Percentiles rank a stretch among this genome's conserved stretches.
phyloP scores from a whole-genome alignment of 2,888 invertebrate species.

The Sphaerophoria taeniata region DNA sequence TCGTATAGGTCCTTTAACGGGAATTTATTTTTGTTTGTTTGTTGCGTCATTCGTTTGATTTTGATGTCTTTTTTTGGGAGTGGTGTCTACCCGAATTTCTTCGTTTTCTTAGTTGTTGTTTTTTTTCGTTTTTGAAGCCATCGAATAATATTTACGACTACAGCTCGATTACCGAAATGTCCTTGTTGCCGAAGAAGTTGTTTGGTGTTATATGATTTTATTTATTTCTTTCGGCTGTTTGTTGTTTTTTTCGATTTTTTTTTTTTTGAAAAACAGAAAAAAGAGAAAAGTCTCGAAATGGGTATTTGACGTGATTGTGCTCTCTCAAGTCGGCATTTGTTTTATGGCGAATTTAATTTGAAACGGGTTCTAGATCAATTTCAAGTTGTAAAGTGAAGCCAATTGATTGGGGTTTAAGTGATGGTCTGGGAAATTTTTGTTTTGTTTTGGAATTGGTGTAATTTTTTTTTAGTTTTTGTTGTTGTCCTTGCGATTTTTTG shows the following conservation, averaged over 20 bases:
- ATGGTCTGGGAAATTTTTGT: constrained; percentile 46
- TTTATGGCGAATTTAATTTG: constrained; percentile 72
- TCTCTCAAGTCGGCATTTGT: constrained; percentile 63
- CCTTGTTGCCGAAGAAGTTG: constrained; percentile 58
- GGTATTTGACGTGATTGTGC: constrained; percentile 52
- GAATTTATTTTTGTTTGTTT: constrained; percentile 48
- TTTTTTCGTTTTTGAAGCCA: constrained; percentile 35
- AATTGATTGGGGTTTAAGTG: constrained; percentile 58
- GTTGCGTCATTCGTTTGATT: constrained; percentile 42
- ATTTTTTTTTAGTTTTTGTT: constrained; percentile 12
- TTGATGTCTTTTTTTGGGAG: constrained; percentile 57
- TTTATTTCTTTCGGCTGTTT: not conserved
- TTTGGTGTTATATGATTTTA: constrained; percentile 32
- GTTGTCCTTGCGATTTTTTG: not conserved
- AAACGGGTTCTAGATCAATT: constrained; percentile 55
- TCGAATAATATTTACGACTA: constrained; percentile 72
- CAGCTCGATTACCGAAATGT: constrained; percentile 70
- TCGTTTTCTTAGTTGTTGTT: constrained; percentile 12
- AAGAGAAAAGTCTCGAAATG: not conserved
- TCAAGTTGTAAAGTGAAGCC: constrained; percentile 57
- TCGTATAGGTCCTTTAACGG: constrained; percentile 42
- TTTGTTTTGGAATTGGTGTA: constrained; percentile 40
- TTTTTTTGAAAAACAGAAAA: not conserved
- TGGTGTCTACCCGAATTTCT: constrained; percentile 27
- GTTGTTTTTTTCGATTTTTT: not conserved